Evolutionary conservation across 2,888 invertebrate genomes (phyloP), one percentile per base, ranked within the genome.

Genomic region (Stenolophus ochropezus): DNA sequence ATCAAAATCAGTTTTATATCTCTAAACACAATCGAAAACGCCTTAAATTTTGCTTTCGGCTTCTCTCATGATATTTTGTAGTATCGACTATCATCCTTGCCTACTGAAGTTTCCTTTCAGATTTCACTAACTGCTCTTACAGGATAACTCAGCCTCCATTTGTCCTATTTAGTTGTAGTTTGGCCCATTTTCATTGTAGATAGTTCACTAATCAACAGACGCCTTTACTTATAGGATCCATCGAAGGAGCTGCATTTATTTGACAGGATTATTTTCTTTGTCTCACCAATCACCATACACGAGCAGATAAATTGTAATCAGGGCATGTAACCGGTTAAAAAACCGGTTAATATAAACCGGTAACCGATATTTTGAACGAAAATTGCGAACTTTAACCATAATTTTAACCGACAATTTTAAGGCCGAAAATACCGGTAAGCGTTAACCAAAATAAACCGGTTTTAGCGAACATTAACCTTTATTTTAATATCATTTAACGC

Each of bases 71-170:
- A 77, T 51, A 77, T 77, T 56, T 77, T 82, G 82, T 82, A 82
- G 82, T 82, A 82, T 82, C 82, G 51, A 71, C 53, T 77, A 58
- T 80, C 42, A 73, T 80, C 73, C 79, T 73, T 56, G 80, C 80
- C 80, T 80, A 80, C 47, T 80, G 73, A 79, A 71, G 6, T 71
- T 79, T 71, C 51, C 80, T 58, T 73, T 73, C 73, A 58, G 58
- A 73, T 80, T 73, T 80, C 73, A 56, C 73, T 80, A 80, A 80
- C 61, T 61, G 73, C 56, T 80, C 73, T 80, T 80, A 56, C 51
- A 73, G 58, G 53, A 69, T 69, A 69, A 69, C 65, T 78, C 58
- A 69, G 73, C 82, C 76, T 58, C 77, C 82, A 78, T 71, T 69
- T 16, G 56, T 25, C 58, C 78, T 75, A 71, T 61, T 20, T 74